phyloP scores from a whole-genome alignment of 2,888 invertebrate genomes.

The Coleophora flavipennella region DNA sequence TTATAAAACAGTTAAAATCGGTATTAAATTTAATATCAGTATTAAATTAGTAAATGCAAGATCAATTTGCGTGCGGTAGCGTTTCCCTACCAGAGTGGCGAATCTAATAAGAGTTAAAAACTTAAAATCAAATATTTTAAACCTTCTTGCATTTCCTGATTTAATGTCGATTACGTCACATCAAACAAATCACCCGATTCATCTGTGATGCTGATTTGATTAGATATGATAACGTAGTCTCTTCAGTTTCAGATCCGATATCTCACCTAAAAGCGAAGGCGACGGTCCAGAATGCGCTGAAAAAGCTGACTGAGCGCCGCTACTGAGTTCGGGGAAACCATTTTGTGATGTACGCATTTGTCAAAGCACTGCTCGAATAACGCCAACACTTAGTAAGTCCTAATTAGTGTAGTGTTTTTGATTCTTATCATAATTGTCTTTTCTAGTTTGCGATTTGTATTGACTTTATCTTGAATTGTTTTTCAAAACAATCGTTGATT shows the following conservation, averaged over 20 bases:
- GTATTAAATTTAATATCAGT: constrained; percentile 7
- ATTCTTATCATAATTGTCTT: no score
- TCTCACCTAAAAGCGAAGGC: constrained; percentile 70
- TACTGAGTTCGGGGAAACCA: constrained; percentile 36
- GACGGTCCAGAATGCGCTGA: constrained; percentile 70
- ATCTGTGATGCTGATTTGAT: no score
- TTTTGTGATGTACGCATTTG: constrained; percentile 55
- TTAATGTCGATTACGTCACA: no score
- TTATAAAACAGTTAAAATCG: no score
- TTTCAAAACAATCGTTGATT: no score
- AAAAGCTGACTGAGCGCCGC: constrained; percentile 68
- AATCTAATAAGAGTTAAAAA: no score
- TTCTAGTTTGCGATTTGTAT: background rate
- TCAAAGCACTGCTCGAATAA: constrained; percentile 29
- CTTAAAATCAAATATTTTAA: no score
- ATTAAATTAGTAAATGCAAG: background rate
- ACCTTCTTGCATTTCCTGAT: no score
- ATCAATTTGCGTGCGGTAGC: no score
- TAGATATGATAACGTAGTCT: background rate
- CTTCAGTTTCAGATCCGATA: constrained; percentile 60
- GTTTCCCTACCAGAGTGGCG: no score
- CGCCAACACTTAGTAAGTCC: constrained; percentile 13
- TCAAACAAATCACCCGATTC: no score
- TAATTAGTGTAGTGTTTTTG: background rate
- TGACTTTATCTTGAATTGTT: background rate